Base-by-base conservation (phyloP, 1,140 invertebrate species). In the Goniozus legneri region DNA sequence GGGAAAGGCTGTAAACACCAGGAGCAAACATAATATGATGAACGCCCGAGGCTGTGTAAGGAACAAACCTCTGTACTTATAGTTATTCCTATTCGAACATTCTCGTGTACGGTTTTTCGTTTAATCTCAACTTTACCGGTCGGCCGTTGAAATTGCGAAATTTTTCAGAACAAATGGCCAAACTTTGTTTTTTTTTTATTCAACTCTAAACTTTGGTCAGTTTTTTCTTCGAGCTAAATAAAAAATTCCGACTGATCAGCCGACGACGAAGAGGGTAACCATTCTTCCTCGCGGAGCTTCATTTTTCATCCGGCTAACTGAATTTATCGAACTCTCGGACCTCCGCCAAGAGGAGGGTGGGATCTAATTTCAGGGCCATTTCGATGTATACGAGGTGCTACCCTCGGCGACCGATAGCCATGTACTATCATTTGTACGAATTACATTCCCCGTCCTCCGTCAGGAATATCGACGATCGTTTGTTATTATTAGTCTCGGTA, bases 11-110 rank as follows among this genome's bases (percentile, higher is more conserved):
- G 71, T 73, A 74, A 74, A 74, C 70, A 73, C 62, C 60, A 56
- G 58, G 58, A 57, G 71, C 65, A 76, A 76, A 76, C 71, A 76
- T 73, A 76, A 76, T 76, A 76, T 75, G 69, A 69, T 69, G 68
- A 69, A 63, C 60, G 70, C 69, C 67, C 50, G 50, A 41, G 65
- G 73, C 65, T 48, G 51, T 53, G 46, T 37, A 58, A 53, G 54
- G 52, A 51, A 44, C 38, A 48, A 60, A 52, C 50, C 58, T 57
- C 38, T 40, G 41, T 47, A 56, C 50, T 58, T 55, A 46, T 35
- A 55, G 48, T 52, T 55, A 52, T 60, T 58, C 45, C 54, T 59
- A 38, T 50, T 19, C 48, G 45, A 32, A 32, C 37, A 44, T 49
- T 47, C n/a, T n/a, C n/a, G n/a, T n/a, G n/a, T n/a, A n/a, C n/a